Conservation (phyloP, 2,113 vertebrate species). For the Lamprotornis superbus region DNA sequence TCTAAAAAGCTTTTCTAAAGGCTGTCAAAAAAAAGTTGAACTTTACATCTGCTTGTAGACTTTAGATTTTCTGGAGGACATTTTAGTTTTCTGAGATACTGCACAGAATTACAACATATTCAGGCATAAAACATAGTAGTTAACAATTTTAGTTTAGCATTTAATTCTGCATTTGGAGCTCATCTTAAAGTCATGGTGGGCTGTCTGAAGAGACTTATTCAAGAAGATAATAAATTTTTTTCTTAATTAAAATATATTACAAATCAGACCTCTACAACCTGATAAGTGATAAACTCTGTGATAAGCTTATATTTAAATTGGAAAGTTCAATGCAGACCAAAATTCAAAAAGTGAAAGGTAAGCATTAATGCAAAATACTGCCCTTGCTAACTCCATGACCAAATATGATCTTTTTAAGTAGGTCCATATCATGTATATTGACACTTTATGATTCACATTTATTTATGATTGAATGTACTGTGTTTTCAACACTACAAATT, state of each 20-base stretch:
- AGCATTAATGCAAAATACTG: background rate
- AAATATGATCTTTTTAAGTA: background rate
- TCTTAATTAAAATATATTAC: background rate
- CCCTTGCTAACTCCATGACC: background rate
- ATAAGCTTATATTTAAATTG: background rate
- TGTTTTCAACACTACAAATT: background rate
- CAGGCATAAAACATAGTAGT: background rate
- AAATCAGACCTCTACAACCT: background rate
- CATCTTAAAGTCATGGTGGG: background rate
- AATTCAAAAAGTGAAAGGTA: background rate
- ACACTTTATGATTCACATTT: background rate
- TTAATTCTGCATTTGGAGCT: background rate
- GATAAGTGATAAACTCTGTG: background rate
- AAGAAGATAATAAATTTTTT: background rate
- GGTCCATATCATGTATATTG: background rate
- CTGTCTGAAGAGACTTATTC: background rate
- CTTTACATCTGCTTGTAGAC: background rate
- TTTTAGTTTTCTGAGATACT: background rate
- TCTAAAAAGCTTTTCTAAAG: background rate
- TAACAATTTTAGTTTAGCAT: background rate
- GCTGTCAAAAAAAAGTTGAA: background rate
- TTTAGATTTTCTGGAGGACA: background rate
- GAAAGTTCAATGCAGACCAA: background rate
- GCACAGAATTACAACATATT: background rate
- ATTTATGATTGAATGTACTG: background rate